These are phyloP conservation scores for Patella caerulea DNA, from an alignment of 2,888 invertebrate species.

Conservation along the genomic window DNA sequence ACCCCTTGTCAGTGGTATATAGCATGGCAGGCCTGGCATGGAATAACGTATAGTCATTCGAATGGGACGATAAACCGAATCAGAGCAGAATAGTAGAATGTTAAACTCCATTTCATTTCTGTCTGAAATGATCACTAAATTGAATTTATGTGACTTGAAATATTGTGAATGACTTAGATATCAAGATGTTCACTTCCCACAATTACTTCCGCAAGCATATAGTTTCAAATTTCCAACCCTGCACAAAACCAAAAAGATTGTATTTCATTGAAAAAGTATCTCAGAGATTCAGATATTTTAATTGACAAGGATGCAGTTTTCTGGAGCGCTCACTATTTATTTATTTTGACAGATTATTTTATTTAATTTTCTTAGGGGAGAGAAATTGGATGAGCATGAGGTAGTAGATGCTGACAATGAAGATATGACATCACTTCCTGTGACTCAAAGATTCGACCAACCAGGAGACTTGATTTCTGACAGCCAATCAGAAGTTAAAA, in stretches of 20 bases:
- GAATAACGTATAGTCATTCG: no score
- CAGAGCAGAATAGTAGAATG: no score
- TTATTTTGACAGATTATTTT: background rate
- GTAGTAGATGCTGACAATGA: constrained; percentile 38
- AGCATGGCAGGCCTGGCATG: no score
- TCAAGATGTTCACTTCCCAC: background rate
- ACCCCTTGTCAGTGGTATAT: no score
- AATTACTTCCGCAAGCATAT: background rate
- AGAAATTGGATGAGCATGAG: constrained; percentile 57
- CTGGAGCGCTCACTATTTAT: background rate
- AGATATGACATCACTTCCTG: constrained; percentile 14
- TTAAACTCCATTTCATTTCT: no score
- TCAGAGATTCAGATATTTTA: background rate
- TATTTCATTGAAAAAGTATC: no score
- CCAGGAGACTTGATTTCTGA: constrained; percentile 43
- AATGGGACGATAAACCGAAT: no score
- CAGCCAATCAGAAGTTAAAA: constrained; percentile 55
- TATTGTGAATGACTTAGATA: no score
- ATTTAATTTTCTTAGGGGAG: constrained; percentile 43
- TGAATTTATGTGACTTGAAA: no score
- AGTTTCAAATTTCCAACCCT: no score
- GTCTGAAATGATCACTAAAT: no score
- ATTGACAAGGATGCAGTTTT: background rate
- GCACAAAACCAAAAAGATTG: no score
- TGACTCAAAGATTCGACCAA: background rate